These are phyloP conservation scores for Epizoanthus scotinus DNA, from an alignment of 92 coral and sea anemone genomes.

Conservation along the genomic window DNA sequence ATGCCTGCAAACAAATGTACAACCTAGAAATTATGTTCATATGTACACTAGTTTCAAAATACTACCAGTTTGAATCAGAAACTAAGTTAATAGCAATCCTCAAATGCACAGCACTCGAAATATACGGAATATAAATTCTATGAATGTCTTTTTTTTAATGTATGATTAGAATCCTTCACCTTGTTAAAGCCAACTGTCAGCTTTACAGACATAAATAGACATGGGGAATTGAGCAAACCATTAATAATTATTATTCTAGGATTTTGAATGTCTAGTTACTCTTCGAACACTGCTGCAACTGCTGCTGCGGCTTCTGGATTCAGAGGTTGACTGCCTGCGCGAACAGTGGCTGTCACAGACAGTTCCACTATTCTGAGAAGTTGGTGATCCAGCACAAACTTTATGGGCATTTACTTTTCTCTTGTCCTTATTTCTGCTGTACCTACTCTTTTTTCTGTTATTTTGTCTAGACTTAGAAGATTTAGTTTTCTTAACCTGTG, in stretches of 20 bases:
- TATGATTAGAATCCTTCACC: not conserved
- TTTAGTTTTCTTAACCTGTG: constrained; percentile 98
- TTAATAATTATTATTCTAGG: constrained; percentile 17
- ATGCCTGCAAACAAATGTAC: constrained; percentile 1
- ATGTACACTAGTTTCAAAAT: constrained; percentile 30
- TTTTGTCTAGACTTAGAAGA: constrained; percentile 57
- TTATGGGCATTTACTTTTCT: constrained; percentile 35
- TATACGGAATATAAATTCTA: not conserved
- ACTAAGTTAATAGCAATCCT: not conserved
- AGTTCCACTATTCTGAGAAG: constrained; percentile 37
- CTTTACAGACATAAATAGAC: constrained; percentile 18
- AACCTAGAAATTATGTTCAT: constrained; percentile 9
- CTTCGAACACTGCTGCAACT: constrained; percentile 76
- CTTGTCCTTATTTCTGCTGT: constrained; percentile 45
- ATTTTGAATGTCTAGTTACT: constrained; percentile 58
- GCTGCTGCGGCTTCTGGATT: constrained; percentile 73
- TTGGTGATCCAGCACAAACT: constrained; percentile 68
- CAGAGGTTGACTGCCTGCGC: constrained; percentile 55
- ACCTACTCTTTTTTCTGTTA: constrained; percentile 66
- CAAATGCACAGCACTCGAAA: constrained; percentile 8
- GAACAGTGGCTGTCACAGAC: constrained; percentile 65
- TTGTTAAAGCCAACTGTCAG: not conserved
- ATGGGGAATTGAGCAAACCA: not conserved
- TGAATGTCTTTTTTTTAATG: not conserved
- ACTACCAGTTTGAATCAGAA: not conserved